Evolutionary conservation across 2,888 invertebrate genomes (phyloP), one percentile per base, ranked within the genome.

Genomic region (Heterodera filipjevi): DNA sequence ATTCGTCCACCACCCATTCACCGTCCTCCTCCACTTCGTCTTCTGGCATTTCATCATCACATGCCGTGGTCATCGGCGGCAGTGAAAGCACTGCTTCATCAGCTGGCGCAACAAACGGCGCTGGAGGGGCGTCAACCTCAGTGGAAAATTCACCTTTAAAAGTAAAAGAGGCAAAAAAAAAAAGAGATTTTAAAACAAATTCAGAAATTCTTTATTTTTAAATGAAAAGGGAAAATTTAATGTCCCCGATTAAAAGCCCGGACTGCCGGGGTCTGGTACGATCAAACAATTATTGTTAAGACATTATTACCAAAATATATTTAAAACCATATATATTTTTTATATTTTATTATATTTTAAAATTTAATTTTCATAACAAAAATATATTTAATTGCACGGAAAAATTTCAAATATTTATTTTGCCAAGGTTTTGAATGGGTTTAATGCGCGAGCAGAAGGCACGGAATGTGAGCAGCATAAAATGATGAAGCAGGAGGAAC

Each of bases 1-100:
- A 80, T 68, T 81, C 82, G 2, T 81, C 82, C 2, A 71, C 81
- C 30, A 66, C 81, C 32, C 77, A 76, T 46, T 72, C 72, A 30
- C 76, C 71, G 30, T 68, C 82, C 64, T 71, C 73, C 39, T 71
- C 81, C 49, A 49, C 77, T 16, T 32, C 77, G 33, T 59, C 33
- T 16, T 66, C 49, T 8, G n/a, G 22, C n/a, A 5, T 27, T 68
- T 30, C 76, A 68, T 49, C 46, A 14, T 49, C 46, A 5, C 46
- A 49, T 49, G 16, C 19, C 12, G 46, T 49, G 46, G 19, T 49
- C 16, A 68, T 30, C 27, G 33, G 5, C 33, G 59, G 59, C 59
- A 27, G 59, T 59, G 59, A 59, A 59, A 59, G 59, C 22, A 59
- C n/a, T 59, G 59, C 59, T 59, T 68, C 68, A 27, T 68, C 68